These are phyloP conservation scores for Anguilla anguilla DNA, from an alignment of 2,797 vertebrate genomes.

Conservation along the genomic window DNA sequence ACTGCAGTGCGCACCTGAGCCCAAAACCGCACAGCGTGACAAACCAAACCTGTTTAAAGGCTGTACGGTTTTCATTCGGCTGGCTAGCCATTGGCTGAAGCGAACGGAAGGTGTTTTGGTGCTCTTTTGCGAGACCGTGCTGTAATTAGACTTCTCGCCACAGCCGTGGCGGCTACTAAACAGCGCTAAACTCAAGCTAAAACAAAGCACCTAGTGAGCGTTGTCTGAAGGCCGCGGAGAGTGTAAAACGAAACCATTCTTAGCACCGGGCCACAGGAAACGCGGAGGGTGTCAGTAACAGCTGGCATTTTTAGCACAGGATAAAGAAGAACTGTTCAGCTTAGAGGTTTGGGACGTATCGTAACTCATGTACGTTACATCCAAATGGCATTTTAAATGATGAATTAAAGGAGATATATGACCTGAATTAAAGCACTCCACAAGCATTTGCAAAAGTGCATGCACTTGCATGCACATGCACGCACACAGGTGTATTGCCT, in stretches of 20 bases:
- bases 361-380: neutral
- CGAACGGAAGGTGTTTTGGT: neutral
- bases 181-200: neutral
- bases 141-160: neutral
- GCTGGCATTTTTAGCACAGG: slow-evolving; percentile 34
- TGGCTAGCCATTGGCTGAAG: neutral
- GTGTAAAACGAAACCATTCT: slow-evolving; percentile 29
- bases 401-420: neutral
- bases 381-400: neutral
- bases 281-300: slow-evolving; percentile 30
- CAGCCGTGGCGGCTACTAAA: neutral
- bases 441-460: neutral
- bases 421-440: neutral
- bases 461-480: neutral
- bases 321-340: slow-evolving; percentile 33
- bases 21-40: neutral
- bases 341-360: neutral
- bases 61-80: no score
- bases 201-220: slow-evolving; percentile 10
- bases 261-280: slow-evolving; percentile 31
- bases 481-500: neutral
- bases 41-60: neutral
- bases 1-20: neutral
- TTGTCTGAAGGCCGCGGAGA: neutral
- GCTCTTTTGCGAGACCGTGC: neutral